phyloP scores from a whole-genome alignment of 2,888 invertebrate species.

The Sminthurides aquaticus region DNA sequence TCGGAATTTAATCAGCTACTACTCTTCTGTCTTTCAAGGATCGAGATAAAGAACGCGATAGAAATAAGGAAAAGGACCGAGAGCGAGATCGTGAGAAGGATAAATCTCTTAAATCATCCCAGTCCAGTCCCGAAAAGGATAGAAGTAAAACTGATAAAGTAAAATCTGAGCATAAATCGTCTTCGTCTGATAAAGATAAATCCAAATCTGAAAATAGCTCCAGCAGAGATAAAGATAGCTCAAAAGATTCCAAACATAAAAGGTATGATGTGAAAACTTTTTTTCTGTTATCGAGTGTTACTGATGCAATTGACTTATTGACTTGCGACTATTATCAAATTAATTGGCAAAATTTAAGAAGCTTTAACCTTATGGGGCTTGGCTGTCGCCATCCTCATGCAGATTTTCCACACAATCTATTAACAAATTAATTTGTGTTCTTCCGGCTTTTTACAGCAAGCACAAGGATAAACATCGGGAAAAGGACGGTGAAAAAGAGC shows the following conservation, averaged over 20 bases:
- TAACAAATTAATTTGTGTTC: too few species aligned
- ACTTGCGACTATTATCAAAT: too few species aligned
- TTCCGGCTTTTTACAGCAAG: constrained; percentile 27
- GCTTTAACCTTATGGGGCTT: too few species aligned
- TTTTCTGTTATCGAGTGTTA: neutral
- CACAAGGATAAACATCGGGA: constrained; percentile 51
- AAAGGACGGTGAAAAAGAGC: constrained; percentile 31
- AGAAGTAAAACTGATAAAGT: constrained; percentile 42
- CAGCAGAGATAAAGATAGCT: constrained; percentile 16
- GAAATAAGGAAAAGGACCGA: constrained; percentile 44
- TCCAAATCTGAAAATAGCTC: constrained; percentile 18
- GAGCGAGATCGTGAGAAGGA: constrained; percentile 14
- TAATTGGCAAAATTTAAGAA: too few species aligned
- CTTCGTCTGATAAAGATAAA: constrained; percentile 10
- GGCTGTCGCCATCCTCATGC: too few species aligned
- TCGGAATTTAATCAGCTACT: constrained; percentile 14
- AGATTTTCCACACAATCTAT: too few species aligned
- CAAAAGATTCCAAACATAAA: constrained; percentile 20
- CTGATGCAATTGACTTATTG: neutral
- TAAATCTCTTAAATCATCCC: constrained; percentile 20
- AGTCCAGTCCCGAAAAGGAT: constrained; percentile 45
- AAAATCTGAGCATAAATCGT: constrained; percentile 11
- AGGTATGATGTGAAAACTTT: constrained; percentile 13
- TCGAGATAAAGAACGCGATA: constrained; percentile 45
- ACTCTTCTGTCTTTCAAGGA: constrained; percentile 43